Base-by-base conservation (phyloP, 2,888 invertebrate species). In the Timema cristinae region DNA sequence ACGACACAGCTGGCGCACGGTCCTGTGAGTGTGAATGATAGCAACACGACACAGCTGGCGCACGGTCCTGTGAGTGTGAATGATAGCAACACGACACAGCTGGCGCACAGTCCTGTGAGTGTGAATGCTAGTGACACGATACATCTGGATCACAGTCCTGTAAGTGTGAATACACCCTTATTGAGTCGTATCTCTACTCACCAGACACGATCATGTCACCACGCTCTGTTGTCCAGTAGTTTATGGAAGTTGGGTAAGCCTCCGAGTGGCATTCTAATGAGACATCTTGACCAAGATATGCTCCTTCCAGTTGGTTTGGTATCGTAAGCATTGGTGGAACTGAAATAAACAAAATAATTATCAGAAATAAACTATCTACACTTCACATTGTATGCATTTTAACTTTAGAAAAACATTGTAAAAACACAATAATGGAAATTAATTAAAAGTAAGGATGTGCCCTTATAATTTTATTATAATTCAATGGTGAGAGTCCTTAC, bases 261-360 rank as follows among this genome's bases (percentile, higher is more conserved):
- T 96, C 95, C 0, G 94, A 94, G 82, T 94, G 92, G 81, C 95
- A 95, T 83, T 94, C 94, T 76, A 95, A 84, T 63, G 91, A 90
- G 73, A 95, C 93, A 81, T 95, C 93, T 83, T 95, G 94, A 7
- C 94, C 94, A 75, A 93, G 83, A 82, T 94, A 93, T 73, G 94
- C 95, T 63, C 91, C 95, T 82, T 95, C 95, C 81, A 95, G 86
- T 84, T 95, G 95, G 84, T 95, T 95, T 69, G 95, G 93, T 81
- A 96, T 95, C 77, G 94, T 93, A 80, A 96, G 86, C 95, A 95
- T 95, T 73, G 95, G 95, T 52, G 95, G 95, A 88, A 96, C 95
- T 95, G 84, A 68, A 80, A 79, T 54, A 76, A 77, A 76, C 72
- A 75, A 73, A 71, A 50, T 32, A 32, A 32, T 32, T 32, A 32